phyloP scores from a whole-genome alignment of 2,888 invertebrate species.

The Protodeltote pygarga region DNA sequence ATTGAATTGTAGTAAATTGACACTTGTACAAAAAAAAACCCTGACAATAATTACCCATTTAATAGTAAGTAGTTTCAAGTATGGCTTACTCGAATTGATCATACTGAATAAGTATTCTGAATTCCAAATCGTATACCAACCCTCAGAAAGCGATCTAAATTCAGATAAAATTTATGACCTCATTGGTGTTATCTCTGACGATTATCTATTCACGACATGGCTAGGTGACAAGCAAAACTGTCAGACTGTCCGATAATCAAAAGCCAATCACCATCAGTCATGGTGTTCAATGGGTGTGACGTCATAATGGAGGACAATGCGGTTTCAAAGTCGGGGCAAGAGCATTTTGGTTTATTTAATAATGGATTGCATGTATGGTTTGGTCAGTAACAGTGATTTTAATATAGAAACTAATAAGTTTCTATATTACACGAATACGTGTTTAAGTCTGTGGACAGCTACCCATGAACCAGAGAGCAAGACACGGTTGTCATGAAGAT shows the following conservation, averaged over 20 bases:
- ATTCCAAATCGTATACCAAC: conserved; percentile 10
- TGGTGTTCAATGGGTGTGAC: conserved; percentile 40
- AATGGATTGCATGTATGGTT: neutral
- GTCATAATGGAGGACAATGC: conserved; percentile 26
- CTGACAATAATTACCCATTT: too few species aligned
- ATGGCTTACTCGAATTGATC: too few species aligned
- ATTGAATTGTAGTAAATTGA: too few species aligned
- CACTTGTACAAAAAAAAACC: too few species aligned
- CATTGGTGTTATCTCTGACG: conserved; percentile 56
- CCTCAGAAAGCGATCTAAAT: conserved; percentile 13
- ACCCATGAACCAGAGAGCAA: too few species aligned
- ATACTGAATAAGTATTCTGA: neutral
- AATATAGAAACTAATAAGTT: too few species aligned
- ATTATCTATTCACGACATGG: conserved; percentile 61
- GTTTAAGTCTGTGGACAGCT: too few species aligned
- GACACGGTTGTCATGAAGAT: too few species aligned
- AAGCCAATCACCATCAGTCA: conserved; percentile 66
- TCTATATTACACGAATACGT: too few species aligned
- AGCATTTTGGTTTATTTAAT: neutral
- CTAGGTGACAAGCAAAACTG: conserved; percentile 48
- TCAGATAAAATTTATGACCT: conserved; percentile 52
- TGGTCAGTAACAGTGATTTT: neutral
- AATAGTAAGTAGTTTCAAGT: too few species aligned
- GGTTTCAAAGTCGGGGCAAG: conserved; percentile 2
- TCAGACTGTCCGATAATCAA: conserved; percentile 53